Percentiles rank a stretch among this genome's conserved stretches.
Conservation (phyloP, 2,888 invertebrate genomes). For the Drepana falcataria region DNA sequence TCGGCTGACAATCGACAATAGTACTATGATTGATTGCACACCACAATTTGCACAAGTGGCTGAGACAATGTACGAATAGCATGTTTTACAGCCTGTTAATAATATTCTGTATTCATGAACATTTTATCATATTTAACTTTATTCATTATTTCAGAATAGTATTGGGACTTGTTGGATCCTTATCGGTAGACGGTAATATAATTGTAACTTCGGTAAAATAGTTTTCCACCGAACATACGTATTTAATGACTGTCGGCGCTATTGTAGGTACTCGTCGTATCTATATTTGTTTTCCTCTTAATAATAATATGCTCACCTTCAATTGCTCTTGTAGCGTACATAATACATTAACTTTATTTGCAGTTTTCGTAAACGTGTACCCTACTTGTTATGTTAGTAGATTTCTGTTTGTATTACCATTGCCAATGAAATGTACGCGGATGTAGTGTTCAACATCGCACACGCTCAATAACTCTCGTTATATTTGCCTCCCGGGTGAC, state of each 20-base stretch:
- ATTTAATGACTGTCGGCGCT: neutral
- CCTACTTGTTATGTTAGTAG: neutral
- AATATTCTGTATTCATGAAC: constrained; percentile 12
- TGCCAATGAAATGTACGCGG: constrained; percentile 30
- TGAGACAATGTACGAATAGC: constrained; percentile 17
- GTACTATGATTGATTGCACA: constrained; percentile 46
- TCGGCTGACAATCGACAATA: constrained; percentile 34
- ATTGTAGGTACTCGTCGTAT: neutral
- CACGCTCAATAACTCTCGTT: constrained; percentile 27
- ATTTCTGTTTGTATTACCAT: constrained; percentile 26
- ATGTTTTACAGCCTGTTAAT: constrained; percentile 15
- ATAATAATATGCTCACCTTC: constrained; percentile 42
- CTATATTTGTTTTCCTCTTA: constrained; percentile 3
- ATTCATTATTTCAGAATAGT: too few species aligned
- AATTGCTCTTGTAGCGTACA: constrained; percentile 27
- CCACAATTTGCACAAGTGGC: constrained; percentile 49
- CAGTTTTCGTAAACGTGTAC: neutral
- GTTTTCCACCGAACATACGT: neutral
- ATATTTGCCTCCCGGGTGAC: constrained; percentile 43
- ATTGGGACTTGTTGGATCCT: neutral
- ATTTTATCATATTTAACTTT: neutral
- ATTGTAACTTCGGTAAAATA: neutral
- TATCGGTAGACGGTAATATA: neutral
- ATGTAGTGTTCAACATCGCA: constrained; percentile 25
- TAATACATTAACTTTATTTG: neutral